These are phyloP conservation scores for Ptychobarbus kaznakovi DNA, from an alignment of 2,797 vertebrate genomes.

Conservation along the genomic window DNA sequence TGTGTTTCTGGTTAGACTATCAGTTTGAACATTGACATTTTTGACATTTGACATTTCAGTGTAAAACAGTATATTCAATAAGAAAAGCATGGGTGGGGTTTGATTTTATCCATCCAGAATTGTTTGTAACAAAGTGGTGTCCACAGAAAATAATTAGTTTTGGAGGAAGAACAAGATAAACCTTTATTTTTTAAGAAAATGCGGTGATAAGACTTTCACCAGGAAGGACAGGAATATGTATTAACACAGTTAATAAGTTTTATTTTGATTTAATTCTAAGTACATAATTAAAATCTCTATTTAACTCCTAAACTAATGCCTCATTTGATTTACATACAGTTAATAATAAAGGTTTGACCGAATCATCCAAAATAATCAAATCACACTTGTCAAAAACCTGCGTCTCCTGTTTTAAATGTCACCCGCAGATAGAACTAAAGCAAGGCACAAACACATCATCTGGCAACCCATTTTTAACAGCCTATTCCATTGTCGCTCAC, in stretches of 20 bases:
- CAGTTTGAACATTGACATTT: neutral
- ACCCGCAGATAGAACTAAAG: neutral
- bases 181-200: neutral
- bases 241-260: neutral
- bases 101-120: neutral
- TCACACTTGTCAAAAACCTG: neutral
- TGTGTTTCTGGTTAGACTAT: neutral
- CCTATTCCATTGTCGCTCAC: conserved; percentile 10
- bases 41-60: neutral
- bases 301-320: neutral
- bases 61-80: neutral
- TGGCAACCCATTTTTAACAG: neutral
- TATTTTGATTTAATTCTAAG: neutral
- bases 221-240: neutral
- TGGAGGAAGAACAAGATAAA: neutral
- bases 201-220: neutral
- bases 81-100: neutral
- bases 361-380: neutral
- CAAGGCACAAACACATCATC: neutral
- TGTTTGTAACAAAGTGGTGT: neutral
- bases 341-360: neutral
- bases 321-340: neutral
- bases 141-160: neutral
- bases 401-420: neutral
- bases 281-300: neutral